Conservation (phyloP, 2,113 vertebrate genomes). For the Tautogolabrus adspersus region DNA sequence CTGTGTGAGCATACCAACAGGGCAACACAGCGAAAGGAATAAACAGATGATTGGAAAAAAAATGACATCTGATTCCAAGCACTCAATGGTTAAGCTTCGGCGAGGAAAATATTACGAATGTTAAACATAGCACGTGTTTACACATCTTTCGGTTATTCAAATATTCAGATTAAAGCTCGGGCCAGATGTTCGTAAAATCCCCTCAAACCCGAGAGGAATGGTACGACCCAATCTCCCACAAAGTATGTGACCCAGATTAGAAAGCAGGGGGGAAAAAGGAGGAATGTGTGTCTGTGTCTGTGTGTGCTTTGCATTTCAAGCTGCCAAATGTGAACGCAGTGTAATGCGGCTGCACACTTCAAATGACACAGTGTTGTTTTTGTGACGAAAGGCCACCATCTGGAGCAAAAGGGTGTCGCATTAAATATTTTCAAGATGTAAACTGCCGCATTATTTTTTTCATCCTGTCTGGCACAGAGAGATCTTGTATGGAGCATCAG, state of each 20-base stretch:
- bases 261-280: slow-evolving; percentile 55
- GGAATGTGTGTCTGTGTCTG: slow-evolving; percentile 47
- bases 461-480: slow-evolving; percentile 11
- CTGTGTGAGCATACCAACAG: slow-evolving; percentile 51
- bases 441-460: slow-evolving; percentile 22
- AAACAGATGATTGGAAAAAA: slow-evolving; percentile 34
- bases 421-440: slow-evolving; percentile 40
- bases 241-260: slow-evolving; percentile 86
- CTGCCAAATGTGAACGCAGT: slow-evolving; percentile 44
- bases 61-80: slow-evolving; percentile 26
- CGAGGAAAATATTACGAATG: slow-evolving; percentile 46
- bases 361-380: slow-evolving; percentile 9
- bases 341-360: slow-evolving; percentile 40
- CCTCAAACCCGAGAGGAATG: slow-evolving; percentile 74
- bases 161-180: slow-evolving; percentile 79
- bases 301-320: slow-evolving; percentile 66
- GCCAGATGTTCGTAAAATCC: slow-evolving; percentile 82
- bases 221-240: slow-evolving; percentile 82
- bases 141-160: slow-evolving; percentile 73
- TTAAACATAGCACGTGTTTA: slow-evolving; percentile 63
- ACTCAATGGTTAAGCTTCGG: slow-evolving; percentile 33
- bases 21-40: slow-evolving; percentile 34
- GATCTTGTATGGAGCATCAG: slow-evolving; percentile 15
- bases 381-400: slow-evolving; percentile 40
- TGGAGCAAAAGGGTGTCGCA: slow-evolving; percentile 25